Conservation (phyloP, 2,797 vertebrate genomes). For the Helicolenus hilgendorfi region DNA sequence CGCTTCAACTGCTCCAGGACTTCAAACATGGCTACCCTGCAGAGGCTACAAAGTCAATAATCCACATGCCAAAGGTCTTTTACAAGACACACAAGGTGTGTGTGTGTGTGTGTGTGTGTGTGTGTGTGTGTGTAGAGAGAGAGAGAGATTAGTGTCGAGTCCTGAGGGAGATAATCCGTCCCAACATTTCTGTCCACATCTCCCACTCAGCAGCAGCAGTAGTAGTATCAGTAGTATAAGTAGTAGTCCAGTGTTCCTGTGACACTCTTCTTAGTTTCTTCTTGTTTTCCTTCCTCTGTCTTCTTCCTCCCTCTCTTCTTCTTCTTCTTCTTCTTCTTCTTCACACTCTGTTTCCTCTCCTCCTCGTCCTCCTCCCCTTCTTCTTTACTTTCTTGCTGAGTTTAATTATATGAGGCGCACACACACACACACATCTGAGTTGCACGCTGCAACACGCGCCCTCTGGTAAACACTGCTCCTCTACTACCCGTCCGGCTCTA, state of each 20-base stretch:
- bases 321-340: neutral
- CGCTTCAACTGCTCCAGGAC: neutral
- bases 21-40: constrained; percentile 63
- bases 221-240: neutral
- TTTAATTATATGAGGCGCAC: constrained; percentile 1
- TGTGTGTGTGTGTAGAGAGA: neutral
- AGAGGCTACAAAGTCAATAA: constrained; percentile 69
- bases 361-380: neutral
- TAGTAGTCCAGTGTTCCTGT: neutral
- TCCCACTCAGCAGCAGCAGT: constrained; percentile 8
- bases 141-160: constrained; percentile 59
- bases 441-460: constrained; percentile 20
- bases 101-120: constrained; percentile 16
- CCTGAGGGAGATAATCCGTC: constrained; percentile 70
- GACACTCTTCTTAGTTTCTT: neutral
- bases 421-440: neutral
- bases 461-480: constrained; percentile 22
- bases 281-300: neutral
- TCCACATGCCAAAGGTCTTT: constrained; percentile 73
- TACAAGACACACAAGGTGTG: constrained; percentile 45
- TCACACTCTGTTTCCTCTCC: neutral
- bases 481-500: constrained; percentile 51
- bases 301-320: neutral
- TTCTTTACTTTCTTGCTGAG: neutral
- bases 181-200: constrained; percentile 37